phyloP scores from a whole-genome alignment of 2,797 vertebrate species.

The Cetoscarus ocellatus region DNA sequence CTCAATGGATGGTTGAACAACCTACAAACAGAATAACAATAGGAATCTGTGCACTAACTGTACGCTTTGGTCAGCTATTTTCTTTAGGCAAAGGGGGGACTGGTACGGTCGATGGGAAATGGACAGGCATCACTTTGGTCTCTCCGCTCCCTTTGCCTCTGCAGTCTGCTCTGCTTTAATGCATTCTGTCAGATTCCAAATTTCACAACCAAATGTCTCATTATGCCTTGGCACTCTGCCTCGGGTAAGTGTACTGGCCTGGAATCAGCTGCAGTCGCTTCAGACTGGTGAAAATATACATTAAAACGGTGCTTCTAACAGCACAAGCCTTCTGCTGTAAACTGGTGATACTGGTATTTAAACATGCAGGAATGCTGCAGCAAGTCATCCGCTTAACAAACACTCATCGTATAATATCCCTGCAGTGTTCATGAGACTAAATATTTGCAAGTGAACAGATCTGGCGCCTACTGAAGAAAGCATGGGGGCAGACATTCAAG shows the following conservation, averaged over 20 bases:
- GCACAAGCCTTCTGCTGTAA: constrained; percentile 39
- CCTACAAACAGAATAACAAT: constrained; percentile 34
- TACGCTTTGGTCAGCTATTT: constrained; percentile 57
- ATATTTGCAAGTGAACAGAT: constrained; percentile 51
- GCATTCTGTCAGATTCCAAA: constrained; percentile 83
- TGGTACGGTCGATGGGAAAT: constrained; percentile 69
- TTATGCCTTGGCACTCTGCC: constrained; percentile 80
- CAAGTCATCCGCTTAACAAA: constrained; percentile 67
- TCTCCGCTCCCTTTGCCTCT: constrained; percentile 67
- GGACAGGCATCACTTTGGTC: constrained; percentile 75
- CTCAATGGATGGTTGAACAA: no score
- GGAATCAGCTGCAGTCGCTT: constrained; percentile 75
- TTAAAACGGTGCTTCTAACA: constrained; percentile 52
- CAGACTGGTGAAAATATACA: constrained; percentile 68
- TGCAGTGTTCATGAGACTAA: constrained; percentile 37
- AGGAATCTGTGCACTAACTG: constrained; percentile 39
- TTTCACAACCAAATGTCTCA: constrained; percentile 83
- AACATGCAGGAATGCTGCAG: constrained; percentile 45
- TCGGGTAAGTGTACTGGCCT: constrained; percentile 73
- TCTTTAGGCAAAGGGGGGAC: constrained; percentile 55
- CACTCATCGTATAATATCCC: constrained; percentile 62
- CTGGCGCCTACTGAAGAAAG: constrained; percentile 52
- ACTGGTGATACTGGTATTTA: constrained; percentile 61
- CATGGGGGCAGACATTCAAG: neutral
- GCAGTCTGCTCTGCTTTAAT: constrained; percentile 80